Evolutionary conservation across 2,888 invertebrate species (phyloP).

Genomic region (Eutolmus rufibarbis): DNA sequence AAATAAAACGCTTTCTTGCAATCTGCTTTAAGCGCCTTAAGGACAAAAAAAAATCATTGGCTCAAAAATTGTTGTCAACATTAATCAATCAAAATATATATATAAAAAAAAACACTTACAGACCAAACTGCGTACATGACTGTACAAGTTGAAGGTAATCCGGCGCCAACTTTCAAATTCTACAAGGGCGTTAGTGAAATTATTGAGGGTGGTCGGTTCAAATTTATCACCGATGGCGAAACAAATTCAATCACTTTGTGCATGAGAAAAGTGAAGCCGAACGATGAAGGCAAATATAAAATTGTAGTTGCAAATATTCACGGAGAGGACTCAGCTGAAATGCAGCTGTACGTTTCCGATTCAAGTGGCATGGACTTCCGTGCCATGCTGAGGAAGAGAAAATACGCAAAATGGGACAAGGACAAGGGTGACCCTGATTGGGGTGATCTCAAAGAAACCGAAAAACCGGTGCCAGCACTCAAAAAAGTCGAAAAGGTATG

Average conservation of each 20-base stretch:
- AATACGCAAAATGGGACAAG: slow-evolving; percentile 92
- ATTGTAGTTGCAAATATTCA: slow-evolving; percentile 91
- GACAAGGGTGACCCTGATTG: slow-evolving; percentile 92
- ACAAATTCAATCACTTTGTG: slow-evolving; percentile 91
- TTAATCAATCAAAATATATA: background rate
- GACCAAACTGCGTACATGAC: slow-evolving; percentile 93
- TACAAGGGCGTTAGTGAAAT: slow-evolving; percentile 94
- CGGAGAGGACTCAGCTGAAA: slow-evolving; percentile 95
- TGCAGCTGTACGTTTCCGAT: slow-evolving; percentile 96
- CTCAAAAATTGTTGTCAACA: background rate
- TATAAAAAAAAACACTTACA: slow-evolving; percentile 56
- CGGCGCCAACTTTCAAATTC: slow-evolving; percentile 93
- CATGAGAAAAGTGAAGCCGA: slow-evolving; percentile 94
- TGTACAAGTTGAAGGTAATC: slow-evolving; percentile 92
- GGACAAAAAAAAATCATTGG: background rate
- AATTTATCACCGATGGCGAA: slow-evolving; percentile 93
- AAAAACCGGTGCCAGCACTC: slow-evolving; percentile 83
- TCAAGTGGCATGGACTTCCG: slow-evolving; percentile 99
- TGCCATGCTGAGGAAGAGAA: slow-evolving; percentile 95
- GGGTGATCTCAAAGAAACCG: slow-evolving; percentile 91
- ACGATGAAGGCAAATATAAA: slow-evolving; percentile 96
- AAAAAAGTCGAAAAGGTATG: slow-evolving; percentile 95
- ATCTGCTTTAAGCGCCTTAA: background rate
- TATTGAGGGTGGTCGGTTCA: slow-evolving; percentile 94
- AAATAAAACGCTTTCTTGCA: background rate